phyloP scores from a whole-genome alignment of 2,797 vertebrate species.

The Hyperoplus immaculatus region DNA sequence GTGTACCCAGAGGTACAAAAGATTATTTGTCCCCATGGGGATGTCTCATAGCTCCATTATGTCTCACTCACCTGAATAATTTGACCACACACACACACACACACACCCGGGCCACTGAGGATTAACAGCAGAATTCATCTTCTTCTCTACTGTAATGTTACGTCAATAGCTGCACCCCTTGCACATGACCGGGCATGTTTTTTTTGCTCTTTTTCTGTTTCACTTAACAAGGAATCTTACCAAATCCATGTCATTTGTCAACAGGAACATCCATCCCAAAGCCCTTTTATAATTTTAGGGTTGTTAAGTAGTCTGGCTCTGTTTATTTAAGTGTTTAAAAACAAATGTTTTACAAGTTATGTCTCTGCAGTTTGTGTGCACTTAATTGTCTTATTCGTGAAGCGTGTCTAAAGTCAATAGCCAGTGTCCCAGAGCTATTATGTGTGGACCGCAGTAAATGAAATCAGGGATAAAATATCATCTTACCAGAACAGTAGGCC shows the following conservation, averaged over 20 bases:
- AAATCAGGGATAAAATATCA: slow-evolving; percentile 42
- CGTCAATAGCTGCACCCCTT: slow-evolving; percentile 63
- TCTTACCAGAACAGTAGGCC: slow-evolving; percentile 13
- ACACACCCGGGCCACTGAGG: slow-evolving; percentile 58
- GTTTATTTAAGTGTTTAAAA: slow-evolving; percentile 17
- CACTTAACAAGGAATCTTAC: slow-evolving; percentile 10
- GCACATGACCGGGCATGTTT: slow-evolving; percentile 58
- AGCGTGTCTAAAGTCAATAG: slow-evolving; percentile 45
- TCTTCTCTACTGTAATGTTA: slow-evolving; percentile 40
- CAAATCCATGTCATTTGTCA: slow-evolving; percentile 61
- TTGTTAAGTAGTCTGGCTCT: neutral
- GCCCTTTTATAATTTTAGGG: slow-evolving; percentile 14
- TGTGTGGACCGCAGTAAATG: slow-evolving; percentile 27
- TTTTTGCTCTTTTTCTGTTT: slow-evolving; percentile 22
- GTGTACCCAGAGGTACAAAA: slow-evolving; percentile 54
- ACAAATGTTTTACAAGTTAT: slow-evolving; percentile 5
- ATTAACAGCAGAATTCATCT: slow-evolving; percentile 45
- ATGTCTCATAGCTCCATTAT: slow-evolving; percentile 54
- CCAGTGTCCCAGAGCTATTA: slow-evolving; percentile 5
- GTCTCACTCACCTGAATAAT: slow-evolving; percentile 25
- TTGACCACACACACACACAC: slow-evolving; percentile 49
- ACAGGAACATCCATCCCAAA: slow-evolving; percentile 36
- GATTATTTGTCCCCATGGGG: slow-evolving; percentile 33
- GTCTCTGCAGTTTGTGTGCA: slow-evolving; percentile 24
- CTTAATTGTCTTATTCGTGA: slow-evolving; percentile 9